Evolutionary conservation across 1,140 invertebrate species (phyloP), one percentile per base, ranked within the genome.

Genomic region (Brachionus calyciflorus): DNA sequence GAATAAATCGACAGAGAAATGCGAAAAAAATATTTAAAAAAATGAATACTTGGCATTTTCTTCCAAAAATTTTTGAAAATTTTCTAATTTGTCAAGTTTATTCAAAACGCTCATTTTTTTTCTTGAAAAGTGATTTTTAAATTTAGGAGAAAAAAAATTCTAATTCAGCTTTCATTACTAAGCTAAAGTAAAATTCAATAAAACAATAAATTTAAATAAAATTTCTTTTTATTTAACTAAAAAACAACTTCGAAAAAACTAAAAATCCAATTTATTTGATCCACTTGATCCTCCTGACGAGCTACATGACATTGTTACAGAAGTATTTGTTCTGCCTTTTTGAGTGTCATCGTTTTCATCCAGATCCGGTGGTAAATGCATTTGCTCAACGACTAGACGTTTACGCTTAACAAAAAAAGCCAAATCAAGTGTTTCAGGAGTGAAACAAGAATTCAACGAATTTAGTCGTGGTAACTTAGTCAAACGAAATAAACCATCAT

Each of bases 231-330:
- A 41, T n/a, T n/a, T 26, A 28, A 24, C n/a, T 55, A 2, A 51
- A 55, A 73, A 26, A 30, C 19, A 26, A 73, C 1, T 48, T 19
- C 5, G 28, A 46, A 46, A 24, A 51, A 30, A 1, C 12, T n/a
- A 73, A 73, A 73, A 73, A 55, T 73, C 69, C 19, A 73, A 37
- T 73, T 73, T 73, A 73, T 49, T 28, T 51, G 60, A 44, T 24
- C 9, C 21, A 37, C 4, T 60, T n/a, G 60, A 65, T 24, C n/a
- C n/a, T n/a, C n/a, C 24, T 14, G 60, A 65, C 1, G 60, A 65
- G 14, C n/a, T 40, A 51, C 69, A 73, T 0, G 69, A 73, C 69
- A 73, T 49, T n/a, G 60, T 46, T 12, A 65, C 40, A 9, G 69
- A 73, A 5, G 19, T 51, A 28, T 30, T 49, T 21, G 69, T 73